Base-by-base conservation (phyloP, 2,113 vertebrate species). In the Cebus imitator region DNA sequence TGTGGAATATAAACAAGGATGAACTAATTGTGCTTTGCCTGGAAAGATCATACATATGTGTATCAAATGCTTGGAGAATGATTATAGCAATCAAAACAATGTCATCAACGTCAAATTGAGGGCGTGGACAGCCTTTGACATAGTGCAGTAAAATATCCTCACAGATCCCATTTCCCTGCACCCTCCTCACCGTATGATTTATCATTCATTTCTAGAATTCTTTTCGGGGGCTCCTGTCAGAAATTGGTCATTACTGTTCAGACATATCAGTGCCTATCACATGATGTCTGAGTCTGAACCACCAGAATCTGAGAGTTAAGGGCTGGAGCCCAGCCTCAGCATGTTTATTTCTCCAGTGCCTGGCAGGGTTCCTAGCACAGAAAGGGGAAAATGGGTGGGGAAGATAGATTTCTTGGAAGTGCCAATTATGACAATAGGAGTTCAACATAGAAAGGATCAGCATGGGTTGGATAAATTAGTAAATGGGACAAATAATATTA, bases 101-200 rank as follows among this genome's bases (percentile, higher is more conserved):
- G 82, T 4, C 9, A 11, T 9, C 66, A 30, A 3, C 27, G 20
- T 40, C 68, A 43, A 1, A 8, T 30, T 17, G 48, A 76, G 11
- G 12, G 5, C 35, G 3, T 2, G 0, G 12, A 0, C 1, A 13
- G 37, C n/a, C n/a, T 73, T 43, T 18, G 21, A 6, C 35, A 5
- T 4, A 6, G 20, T 18, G 5, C 2, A 13, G 43, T 21, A 55
- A 3, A 55, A 35, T 21, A 6, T 30, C 80, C 40, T 81, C 35
- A 45, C 16, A 35, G 35, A 13, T 21, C 6, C 32, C 0, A 0
- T 68, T 75, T 52, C 37, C 58, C 68, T 79, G 30, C 9, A 7
- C 6, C 20, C 16, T 23, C 3, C 2, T 17, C 50, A 35, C 50
- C 45, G 32, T 8, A 6, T 6, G 32, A 12, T 30, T 57, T 58